These are phyloP conservation scores for Australoheros facetus DNA, from an alignment of 2,797 vertebrate genomes.

Conservation along the genomic window DNA sequence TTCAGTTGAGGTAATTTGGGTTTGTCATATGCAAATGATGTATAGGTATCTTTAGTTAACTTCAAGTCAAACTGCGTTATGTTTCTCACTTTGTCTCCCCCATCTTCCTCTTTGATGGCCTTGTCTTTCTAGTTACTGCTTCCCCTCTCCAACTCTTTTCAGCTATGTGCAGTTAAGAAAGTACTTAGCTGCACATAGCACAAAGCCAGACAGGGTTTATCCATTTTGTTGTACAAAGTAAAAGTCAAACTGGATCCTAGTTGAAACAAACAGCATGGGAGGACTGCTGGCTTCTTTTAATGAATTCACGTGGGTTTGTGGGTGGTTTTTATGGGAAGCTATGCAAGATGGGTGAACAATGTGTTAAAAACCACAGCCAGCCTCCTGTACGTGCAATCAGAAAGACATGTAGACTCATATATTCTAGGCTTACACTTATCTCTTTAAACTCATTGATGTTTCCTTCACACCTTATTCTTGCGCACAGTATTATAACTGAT, in stretches of 20 bases:
- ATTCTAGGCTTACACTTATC: not conserved
- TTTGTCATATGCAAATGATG: not conserved
- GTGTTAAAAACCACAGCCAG: slow-evolving; percentile 61
- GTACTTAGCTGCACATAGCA: too few species aligned
- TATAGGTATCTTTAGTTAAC: not conserved
- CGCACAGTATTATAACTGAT: not conserved
- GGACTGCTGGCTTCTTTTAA: slow-evolving; percentile 11
- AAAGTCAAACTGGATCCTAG: not conserved
- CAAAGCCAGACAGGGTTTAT: not conserved
- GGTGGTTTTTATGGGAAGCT: slow-evolving; percentile 53
- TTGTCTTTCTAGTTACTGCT: slow-evolving; percentile 4
- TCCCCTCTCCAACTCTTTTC: slow-evolving; percentile 29
- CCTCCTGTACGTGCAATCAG: slow-evolving; percentile 3
- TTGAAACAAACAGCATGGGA: slow-evolving; percentile 11
- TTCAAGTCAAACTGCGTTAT: not conserved
- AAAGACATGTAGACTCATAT: slow-evolving; percentile 1
- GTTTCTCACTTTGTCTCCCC: slow-evolving; percentile 8
- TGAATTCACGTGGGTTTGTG: slow-evolving; percentile 30
- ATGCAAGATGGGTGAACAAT: slow-evolving; percentile 40
- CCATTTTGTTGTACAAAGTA: not conserved
- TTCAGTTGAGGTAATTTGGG: not conserved
- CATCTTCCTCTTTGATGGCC: slow-evolving; percentile 22
- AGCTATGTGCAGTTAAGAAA: not conserved
- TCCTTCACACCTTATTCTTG: slow-evolving; percentile 7
- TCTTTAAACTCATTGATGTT: slow-evolving; percentile 25